phyloP scores from a whole-genome alignment of 2,113 vertebrate species.

The Chascanopsetta lugubris region DNA sequence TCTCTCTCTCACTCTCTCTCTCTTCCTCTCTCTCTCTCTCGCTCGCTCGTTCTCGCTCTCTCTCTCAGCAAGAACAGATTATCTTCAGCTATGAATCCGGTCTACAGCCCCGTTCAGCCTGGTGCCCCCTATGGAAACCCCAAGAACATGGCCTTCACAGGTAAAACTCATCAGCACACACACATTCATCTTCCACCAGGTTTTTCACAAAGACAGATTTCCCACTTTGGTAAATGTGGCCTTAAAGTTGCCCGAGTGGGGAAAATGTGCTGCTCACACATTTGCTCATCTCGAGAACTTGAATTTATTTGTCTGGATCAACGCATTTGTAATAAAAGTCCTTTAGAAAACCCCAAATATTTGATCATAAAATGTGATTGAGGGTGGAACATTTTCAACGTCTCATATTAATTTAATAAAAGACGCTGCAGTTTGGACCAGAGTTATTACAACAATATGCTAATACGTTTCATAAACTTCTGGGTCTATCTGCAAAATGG shows the following conservation, averaged over 20 bases:
- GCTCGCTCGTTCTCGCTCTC: constrained; percentile 5
- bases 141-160: constrained; percentile 97
- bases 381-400: too few species aligned
- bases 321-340: too few species aligned
- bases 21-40: constrained; percentile 28
- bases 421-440: too few species aligned
- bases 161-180: constrained; percentile 65
- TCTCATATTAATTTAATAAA: too few species aligned
- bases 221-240: not conserved
- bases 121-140: constrained; percentile 97
- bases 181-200: not conserved
- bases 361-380: too few species aligned
- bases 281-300: not conserved
- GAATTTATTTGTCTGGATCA: too few species aligned
- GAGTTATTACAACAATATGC: too few species aligned
- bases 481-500: too few species aligned
- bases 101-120: constrained; percentile 98
- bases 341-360: too few species aligned
- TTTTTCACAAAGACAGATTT: not conserved
- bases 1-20: constrained; percentile 31
- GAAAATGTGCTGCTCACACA: not conserved
- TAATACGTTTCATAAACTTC: too few species aligned
- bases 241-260: not conserved
- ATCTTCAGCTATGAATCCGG: constrained; percentile 97
- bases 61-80: constrained; percentile 85